phyloP scores from a whole-genome alignment of 2,888 invertebrate genomes.

The Epistrophe eligans region DNA sequence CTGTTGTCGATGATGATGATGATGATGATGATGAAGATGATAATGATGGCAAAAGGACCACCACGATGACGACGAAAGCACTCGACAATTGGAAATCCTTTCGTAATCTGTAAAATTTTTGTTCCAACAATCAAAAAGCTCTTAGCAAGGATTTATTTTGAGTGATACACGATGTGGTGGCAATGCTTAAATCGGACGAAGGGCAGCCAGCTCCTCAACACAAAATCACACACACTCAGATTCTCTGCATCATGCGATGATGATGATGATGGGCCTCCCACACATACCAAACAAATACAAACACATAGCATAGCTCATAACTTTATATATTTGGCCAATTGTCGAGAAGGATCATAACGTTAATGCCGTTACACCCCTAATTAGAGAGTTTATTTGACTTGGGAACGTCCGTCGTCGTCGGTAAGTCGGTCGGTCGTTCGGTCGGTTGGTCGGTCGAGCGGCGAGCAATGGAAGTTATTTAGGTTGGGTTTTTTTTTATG shows the following conservation, averaged over 20 bases:
- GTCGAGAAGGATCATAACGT: conserved; percentile 75
- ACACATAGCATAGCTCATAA: conserved; percentile 52
- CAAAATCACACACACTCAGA: conserved; percentile 31
- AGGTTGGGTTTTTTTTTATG: conserved; percentile 38
- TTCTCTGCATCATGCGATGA: neutral
- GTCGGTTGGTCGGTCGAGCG: neutral
- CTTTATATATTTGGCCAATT: conserved; percentile 73
- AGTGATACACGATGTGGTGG: conserved; percentile 68
- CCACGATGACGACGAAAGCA: conserved; percentile 58
- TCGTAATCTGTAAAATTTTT: conserved; percentile 77
- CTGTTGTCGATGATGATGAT: conserved; percentile 2
- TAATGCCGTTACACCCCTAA: conserved; percentile 75
- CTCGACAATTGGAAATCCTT: conserved; percentile 76
- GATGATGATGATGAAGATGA: conserved; percentile 26
- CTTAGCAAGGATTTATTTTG: conserved; percentile 77
- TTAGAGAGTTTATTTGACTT: conserved; percentile 71
- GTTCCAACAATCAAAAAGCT: conserved; percentile 78
- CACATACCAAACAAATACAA: neutral
- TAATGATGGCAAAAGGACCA: conserved; percentile 44
- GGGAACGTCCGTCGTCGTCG: conserved; percentile 4
- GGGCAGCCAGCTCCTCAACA: neutral
- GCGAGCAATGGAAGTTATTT: conserved; percentile 21
- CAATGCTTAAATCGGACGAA: conserved; percentile 58
- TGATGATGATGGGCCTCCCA: neutral
- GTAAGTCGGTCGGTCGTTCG: too few species aligned